A percentile compares a stretch with the other conserved stretches of the same genome.
Conservation (phyloP, 2,113 vertebrate genomes). For the Nannobrachium achirus region DNA sequence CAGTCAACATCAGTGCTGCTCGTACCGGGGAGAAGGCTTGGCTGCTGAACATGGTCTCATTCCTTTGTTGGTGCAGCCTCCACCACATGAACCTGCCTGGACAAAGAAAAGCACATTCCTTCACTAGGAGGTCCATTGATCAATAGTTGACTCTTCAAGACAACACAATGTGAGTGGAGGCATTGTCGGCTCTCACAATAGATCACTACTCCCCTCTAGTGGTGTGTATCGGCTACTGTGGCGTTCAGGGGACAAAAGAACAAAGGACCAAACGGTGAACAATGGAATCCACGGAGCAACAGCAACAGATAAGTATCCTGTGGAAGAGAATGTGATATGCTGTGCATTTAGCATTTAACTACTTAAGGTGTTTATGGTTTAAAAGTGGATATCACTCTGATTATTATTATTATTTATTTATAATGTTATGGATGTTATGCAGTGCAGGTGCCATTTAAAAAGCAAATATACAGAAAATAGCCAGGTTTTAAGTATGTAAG, state of each 20-base stretch:
- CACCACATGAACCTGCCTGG: constrained; percentile 30
- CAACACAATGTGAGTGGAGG: constrained; percentile 33
- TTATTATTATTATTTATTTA: too few species aligned
- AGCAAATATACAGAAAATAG: too few species aligned
- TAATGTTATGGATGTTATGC: too few species aligned
- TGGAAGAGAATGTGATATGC: too few species aligned
- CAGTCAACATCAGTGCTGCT: too few species aligned
- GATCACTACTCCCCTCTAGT: constrained; percentile 70
- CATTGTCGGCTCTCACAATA: background rate
- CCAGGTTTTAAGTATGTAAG: too few species aligned
- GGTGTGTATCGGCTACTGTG: constrained; percentile 7
- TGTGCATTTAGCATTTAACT: too few species aligned
- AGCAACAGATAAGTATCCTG: background rate
- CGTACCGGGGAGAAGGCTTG: background rate
- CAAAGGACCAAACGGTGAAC: constrained; percentile 61
- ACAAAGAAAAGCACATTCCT: constrained; percentile 70
- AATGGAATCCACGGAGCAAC: constrained; percentile 19
- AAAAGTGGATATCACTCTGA: too few species aligned
- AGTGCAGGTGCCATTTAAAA: too few species aligned
- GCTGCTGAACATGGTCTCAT: background rate
- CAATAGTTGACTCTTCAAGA: constrained; percentile 39
- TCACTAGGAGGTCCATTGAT: constrained; percentile 43
- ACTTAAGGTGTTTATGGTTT: too few species aligned
- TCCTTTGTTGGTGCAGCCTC: constrained; percentile 45
- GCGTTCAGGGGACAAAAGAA: constrained; percentile 50